phyloP scores from a whole-genome alignment of 35 echinoderm and acorn worm genomes.

The Patiria miniata region DNA sequence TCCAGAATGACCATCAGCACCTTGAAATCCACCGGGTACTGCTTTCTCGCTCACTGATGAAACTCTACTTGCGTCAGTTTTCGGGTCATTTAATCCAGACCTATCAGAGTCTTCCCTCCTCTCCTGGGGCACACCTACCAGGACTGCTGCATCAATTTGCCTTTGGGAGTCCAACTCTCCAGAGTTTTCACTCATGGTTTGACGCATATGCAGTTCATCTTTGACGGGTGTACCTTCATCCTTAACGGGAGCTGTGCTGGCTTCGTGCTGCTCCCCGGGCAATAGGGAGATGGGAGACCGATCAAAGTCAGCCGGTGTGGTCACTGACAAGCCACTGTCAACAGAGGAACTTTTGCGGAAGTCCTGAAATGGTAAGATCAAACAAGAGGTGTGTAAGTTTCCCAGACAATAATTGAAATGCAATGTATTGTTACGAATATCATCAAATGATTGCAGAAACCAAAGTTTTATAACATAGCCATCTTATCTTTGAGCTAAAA shows the following conservation, averaged over 20 bases:
- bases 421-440: no score
- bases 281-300: conserved; percentile 35
- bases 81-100: neutral
- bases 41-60: neutral
- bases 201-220: neutral
- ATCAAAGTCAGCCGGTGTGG: conserved; percentile 81
- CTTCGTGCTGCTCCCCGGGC: conserved; percentile 31
- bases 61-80: neutral
- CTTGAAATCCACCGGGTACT: neutral
- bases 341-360: conserved; percentile 88
- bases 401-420: no score
- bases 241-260: conserved; percentile 9
- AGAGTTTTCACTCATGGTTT: neutral
- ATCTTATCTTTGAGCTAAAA: no score
- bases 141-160: neutral
- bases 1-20: neutral
- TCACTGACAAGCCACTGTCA: conserved; percentile 92
- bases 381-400: no score
- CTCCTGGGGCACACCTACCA: neutral
- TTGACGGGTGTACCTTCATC: conserved; percentile 10
- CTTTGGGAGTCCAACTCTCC: neutral
- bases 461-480: no score
- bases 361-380: no score
- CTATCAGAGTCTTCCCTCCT: neutral
- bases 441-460: no score